Percentiles rank a stretch among this genome's conserved stretches.
Conservation (phyloP, 2,113 vertebrate genomes). For the Rhagologus leucostigma region DNA sequence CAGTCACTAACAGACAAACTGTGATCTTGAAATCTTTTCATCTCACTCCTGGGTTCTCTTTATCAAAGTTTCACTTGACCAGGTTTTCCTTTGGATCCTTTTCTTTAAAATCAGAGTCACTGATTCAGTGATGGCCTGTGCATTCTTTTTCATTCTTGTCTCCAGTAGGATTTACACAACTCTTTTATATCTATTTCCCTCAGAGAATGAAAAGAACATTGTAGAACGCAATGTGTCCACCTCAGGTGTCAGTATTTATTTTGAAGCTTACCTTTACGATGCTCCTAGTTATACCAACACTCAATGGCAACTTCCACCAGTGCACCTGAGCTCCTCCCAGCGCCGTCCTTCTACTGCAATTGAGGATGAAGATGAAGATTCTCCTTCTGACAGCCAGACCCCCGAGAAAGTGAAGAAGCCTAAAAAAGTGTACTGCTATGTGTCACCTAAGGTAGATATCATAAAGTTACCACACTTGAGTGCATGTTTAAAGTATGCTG, state of each 20-base stretch:
- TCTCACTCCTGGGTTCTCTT: neutral
- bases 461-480: neutral
- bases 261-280: conserved; percentile 95
- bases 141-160: neutral
- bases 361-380: conserved; percentile 88
- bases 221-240: conserved; percentile 97
- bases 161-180: neutral
- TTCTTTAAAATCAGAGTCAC: neutral
- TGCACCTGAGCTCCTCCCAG: conserved; percentile 81
- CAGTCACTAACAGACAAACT: neutral
- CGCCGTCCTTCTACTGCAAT: conserved; percentile 86
- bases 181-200: neutral
- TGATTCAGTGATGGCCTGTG: neutral
- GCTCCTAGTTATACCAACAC: conserved; percentile 84
- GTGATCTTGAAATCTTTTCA: neutral
- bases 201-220: conserved; percentile 92
- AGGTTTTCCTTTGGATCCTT: neutral
- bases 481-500: neutral
- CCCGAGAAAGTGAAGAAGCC: conserved; percentile 97
- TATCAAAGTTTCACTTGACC: neutral
- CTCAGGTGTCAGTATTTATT: conserved; percentile 95
- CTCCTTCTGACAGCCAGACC: conserved; percentile 84
- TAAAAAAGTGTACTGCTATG: conserved; percentile 99
- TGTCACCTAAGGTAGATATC: conserved; percentile 91
- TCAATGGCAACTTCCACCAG: conserved; percentile 86